A percentile compares a stretch with the other conserved stretches of the same genome.
Conservation (phyloP, 2,888 invertebrate species). For the Psylliodes chrysocephalus region DNA sequence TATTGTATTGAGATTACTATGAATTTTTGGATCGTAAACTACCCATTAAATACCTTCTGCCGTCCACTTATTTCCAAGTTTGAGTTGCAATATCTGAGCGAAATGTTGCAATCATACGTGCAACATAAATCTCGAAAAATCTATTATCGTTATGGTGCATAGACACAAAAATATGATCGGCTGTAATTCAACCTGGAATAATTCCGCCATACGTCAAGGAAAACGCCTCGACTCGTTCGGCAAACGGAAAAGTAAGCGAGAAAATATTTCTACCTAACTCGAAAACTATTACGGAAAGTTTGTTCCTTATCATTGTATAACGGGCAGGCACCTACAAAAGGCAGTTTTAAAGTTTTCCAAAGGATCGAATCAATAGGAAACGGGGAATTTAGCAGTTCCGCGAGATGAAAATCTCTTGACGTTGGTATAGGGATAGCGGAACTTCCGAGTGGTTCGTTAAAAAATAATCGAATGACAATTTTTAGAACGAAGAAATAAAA, state of each 20-base stretch:
- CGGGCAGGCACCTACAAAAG: constrained; percentile 49
- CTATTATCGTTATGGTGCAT: not conserved
- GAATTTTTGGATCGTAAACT: too few species aligned
- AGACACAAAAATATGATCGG: constrained; percentile 4
- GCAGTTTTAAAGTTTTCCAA: constrained; percentile 53
- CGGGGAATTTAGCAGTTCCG: constrained; percentile 4
- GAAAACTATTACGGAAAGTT: constrained; percentile 53
- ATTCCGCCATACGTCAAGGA: constrained; percentile 11
- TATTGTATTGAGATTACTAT: too few species aligned
- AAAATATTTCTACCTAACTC: constrained; percentile 24
- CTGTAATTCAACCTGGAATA: constrained; percentile 17
- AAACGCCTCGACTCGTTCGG: constrained; percentile 13
- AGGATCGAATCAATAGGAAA: constrained; percentile 26
- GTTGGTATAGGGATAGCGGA: not conserved
- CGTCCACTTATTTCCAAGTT: too few species aligned
- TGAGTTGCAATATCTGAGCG: too few species aligned
- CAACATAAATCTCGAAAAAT: constrained; percentile 4
- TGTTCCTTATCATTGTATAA: constrained; percentile 47
- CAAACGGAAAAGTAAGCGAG: constrained; percentile 20
- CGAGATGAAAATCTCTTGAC: constrained; percentile 2
- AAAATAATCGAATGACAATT: too few species aligned
- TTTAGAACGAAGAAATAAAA: too few species aligned
- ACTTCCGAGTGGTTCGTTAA: too few species aligned
- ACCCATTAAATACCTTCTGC: too few species aligned
- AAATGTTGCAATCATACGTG: too few species aligned